A percentile compares a stretch with the other conserved stretches of the same genome.
phyloP scores from a whole-genome alignment of 1,140 invertebrate genomes.

The Drosophila pallidifrons region DNA sequence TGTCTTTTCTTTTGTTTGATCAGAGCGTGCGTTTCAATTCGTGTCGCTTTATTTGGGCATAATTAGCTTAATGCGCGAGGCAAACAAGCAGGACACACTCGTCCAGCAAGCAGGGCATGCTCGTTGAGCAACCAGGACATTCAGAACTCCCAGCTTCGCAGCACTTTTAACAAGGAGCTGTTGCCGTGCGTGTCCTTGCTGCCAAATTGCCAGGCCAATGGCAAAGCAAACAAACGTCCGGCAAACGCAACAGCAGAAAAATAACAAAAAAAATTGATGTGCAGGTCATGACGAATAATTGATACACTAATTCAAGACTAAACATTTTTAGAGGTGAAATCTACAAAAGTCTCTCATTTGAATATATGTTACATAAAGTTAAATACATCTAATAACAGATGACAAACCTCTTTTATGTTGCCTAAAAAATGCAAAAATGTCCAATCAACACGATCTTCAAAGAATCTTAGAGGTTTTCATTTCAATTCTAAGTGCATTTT shows the following conservation, averaged over 20 bases:
- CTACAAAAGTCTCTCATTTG: too few relatives aligned
- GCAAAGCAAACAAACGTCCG: slow-evolving; percentile 66
- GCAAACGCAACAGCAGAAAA: slow-evolving; percentile 37
- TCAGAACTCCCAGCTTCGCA: slow-evolving; percentile 1
- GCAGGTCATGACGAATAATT: background rate
- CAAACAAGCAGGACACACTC: slow-evolving; percentile 65
- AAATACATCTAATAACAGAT: too few relatives aligned
- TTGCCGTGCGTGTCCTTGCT: slow-evolving; percentile 65
- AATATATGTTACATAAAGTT: too few relatives aligned
- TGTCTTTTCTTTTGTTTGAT: slow-evolving; percentile 47
- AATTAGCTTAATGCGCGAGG: slow-evolving; percentile 81
- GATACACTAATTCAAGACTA: background rate
- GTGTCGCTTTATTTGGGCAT: slow-evolving; percentile 79
- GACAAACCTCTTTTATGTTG: too few relatives aligned
- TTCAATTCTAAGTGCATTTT: too few relatives aligned
- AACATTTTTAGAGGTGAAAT: background rate
- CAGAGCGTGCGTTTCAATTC: slow-evolving; percentile 68
- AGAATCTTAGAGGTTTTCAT: too few relatives aligned
- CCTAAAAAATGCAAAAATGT: too few relatives aligned
- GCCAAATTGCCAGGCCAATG: slow-evolving; percentile 60
- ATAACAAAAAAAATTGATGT: slow-evolving; percentile 26
- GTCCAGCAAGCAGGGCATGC: too few relatives aligned
- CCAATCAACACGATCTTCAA: too few relatives aligned
- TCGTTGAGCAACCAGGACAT: too few relatives aligned
- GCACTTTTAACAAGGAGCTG: slow-evolving; percentile 23